phyloP scores from a whole-genome alignment of 2,113 vertebrate species.

The Chiloscyllium plagiosum region DNA sequence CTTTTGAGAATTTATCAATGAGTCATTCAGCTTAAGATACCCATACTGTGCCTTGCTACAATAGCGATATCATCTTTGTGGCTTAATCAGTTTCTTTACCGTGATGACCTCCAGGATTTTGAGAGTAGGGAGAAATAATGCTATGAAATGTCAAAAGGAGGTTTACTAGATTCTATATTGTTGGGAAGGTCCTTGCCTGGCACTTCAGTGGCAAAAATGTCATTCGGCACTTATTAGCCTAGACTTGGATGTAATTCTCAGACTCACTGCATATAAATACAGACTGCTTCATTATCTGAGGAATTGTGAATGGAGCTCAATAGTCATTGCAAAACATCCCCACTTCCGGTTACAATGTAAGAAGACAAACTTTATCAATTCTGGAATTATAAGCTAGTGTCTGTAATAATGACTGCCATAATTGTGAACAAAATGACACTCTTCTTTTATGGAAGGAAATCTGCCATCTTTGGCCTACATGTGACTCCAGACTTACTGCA shows the following conservation, averaged over 20 bases:
- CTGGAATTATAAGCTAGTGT: too few species aligned
- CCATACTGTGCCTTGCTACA: background rate
- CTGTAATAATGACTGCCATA: too few species aligned
- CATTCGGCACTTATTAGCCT: background rate
- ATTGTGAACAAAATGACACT: too few species aligned
- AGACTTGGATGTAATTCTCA: background rate
- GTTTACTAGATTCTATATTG: background rate
- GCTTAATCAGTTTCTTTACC: too few species aligned
- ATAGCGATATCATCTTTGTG: background rate
- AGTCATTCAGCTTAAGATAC: background rate
- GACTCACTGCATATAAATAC: background rate
- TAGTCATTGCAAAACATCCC: background rate
- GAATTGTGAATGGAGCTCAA: background rate
- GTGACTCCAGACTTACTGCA: too few species aligned
- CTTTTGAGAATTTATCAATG: background rate
- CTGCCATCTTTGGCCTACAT: too few species aligned
- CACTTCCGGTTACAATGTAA: background rate
- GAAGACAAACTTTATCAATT: background rate
- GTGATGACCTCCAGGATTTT: background rate
- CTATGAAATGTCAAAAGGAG: background rate
- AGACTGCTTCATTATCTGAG: background rate
- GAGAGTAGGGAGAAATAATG: background rate
- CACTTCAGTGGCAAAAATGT: background rate
- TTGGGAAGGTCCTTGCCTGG: background rate
- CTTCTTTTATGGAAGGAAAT: too few species aligned